A percentile compares a stretch with the other conserved stretches of the same genome.
Conservation (phyloP, 2,113 vertebrate species). For the Pachypanchax playfairii region DNA sequence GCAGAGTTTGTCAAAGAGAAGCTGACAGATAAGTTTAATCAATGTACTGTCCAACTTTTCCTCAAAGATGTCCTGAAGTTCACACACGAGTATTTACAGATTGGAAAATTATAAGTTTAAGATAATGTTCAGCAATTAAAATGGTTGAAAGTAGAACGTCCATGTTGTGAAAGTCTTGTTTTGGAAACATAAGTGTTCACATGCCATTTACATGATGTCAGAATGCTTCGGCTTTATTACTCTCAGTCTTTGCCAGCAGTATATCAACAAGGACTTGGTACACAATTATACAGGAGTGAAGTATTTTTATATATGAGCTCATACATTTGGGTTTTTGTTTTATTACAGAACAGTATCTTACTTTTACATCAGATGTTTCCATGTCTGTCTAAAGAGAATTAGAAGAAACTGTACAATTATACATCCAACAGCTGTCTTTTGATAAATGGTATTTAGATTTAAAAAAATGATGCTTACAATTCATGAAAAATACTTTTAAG, state of each 20-base stretch:
- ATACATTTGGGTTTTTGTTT: constrained; percentile 40
- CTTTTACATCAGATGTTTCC: constrained; percentile 30
- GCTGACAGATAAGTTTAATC: constrained; percentile 56
- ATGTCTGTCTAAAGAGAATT: constrained; percentile 43
- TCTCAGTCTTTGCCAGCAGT: constrained; percentile 56
- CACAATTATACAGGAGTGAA: constrained; percentile 72
- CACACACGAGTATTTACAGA: constrained; percentile 36
- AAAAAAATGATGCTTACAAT: not conserved
- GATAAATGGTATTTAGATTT: constrained; percentile 12
- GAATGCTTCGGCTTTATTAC: constrained; percentile 64
- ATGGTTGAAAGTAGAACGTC: not conserved
- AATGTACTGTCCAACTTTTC: constrained; percentile 44
- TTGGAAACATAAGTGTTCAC: constrained; percentile 1
- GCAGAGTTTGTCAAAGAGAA: constrained; percentile 47
- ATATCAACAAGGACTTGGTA: constrained; percentile 55
- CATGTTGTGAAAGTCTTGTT: not conserved
- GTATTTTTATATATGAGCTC: constrained; percentile 38
- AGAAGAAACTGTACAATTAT: constrained; percentile 27
- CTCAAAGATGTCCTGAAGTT: constrained; percentile 23
- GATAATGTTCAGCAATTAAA: not conserved
- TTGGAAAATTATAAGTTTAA: constrained; percentile 45
- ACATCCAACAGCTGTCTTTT: constrained; percentile 18
- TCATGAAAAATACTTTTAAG: too few species aligned
- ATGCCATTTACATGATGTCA: constrained; percentile 14
- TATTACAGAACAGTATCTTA: constrained; percentile 30